Conservation (phyloP, 1,140 invertebrate genomes). For the Anastatus disparis region DNA sequence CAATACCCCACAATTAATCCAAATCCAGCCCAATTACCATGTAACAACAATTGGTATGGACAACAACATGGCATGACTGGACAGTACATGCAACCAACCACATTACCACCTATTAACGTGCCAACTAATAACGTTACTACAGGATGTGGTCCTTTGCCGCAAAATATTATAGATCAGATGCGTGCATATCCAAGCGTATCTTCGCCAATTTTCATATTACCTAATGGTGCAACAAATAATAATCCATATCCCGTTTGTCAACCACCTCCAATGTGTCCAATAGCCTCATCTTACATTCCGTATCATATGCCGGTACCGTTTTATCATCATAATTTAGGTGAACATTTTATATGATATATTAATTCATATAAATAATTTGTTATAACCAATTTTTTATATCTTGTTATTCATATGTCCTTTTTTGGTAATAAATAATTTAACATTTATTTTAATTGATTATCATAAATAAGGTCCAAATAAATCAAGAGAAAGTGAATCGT, state of each 20-base stretch:
- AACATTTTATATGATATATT: too few species aligned
- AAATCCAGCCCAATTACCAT: background rate
- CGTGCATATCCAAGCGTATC: slow-evolving; percentile 46
- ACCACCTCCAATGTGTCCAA: slow-evolving; percentile 5
- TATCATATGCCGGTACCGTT: slow-evolving; percentile 43
- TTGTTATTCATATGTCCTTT: too few species aligned
- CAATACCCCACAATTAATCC: background rate
- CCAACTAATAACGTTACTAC: too few species aligned
- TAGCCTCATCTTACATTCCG: slow-evolving; percentile 36
- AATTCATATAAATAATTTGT: too few species aligned
- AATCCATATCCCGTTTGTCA: background rate
- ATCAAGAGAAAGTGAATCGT: background rate
- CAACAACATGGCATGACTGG: too few species aligned
- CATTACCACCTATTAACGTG: background rate
- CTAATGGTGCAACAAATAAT: slow-evolving; percentile 35
- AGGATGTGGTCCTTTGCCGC: slow-evolving; percentile 39
- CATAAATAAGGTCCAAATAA: too few species aligned
- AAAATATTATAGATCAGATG: slow-evolving; percentile 54
- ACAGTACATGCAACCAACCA: background rate
- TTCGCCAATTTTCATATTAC: slow-evolving; percentile 59
- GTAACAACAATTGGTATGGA: background rate
- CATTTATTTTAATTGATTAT: too few species aligned
- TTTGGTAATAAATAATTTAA: too few species aligned
- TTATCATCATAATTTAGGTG: too few species aligned
- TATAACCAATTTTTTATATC: too few species aligned